A percentile compares a stretch with the other conserved stretches of the same genome.
These are phyloP conservation scores for Saccostrea glomerata DNA, from an alignment of 1,140 invertebrate genomes.

Conservation along the genomic window DNA sequence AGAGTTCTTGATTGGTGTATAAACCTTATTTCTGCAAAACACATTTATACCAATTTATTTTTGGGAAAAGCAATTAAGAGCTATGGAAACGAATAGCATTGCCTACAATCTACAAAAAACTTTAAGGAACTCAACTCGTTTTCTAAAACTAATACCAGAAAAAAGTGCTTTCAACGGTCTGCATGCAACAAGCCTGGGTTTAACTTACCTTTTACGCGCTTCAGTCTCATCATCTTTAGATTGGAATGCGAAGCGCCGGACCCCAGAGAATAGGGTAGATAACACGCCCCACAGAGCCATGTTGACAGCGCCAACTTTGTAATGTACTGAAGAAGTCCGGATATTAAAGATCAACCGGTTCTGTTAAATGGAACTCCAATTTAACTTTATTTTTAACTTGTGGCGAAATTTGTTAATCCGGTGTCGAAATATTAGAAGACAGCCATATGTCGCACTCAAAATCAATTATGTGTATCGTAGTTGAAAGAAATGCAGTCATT, in stretches of 20 bases:
- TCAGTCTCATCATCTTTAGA: neutral
- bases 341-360: neutral
- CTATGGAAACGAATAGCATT: neutral
- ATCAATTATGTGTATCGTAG: neutral
- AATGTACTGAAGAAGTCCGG: neutral
- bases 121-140: neutral
- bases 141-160: too few relatives aligned
- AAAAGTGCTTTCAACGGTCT: too few relatives aligned
- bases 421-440: neutral
- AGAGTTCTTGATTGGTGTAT: too few relatives aligned
- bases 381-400: neutral
- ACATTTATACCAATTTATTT: neutral
- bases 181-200: neutral
- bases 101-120: neutral
- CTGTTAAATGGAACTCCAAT: too few relatives aligned
- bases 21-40: neutral
- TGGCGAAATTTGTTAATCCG: neutral
- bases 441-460: neutral
- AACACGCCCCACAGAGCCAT: neutral
- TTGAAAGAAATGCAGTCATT: neutral
- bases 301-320: neutral
- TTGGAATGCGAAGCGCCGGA: neutral
- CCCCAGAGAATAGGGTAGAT: neutral
- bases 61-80: neutral
- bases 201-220: neutral